Percentiles rank a stretch among this genome's conserved stretches.
phyloP scores from a whole-genome alignment of 2,797 vertebrate species.

The Australoheros facetus region DNA sequence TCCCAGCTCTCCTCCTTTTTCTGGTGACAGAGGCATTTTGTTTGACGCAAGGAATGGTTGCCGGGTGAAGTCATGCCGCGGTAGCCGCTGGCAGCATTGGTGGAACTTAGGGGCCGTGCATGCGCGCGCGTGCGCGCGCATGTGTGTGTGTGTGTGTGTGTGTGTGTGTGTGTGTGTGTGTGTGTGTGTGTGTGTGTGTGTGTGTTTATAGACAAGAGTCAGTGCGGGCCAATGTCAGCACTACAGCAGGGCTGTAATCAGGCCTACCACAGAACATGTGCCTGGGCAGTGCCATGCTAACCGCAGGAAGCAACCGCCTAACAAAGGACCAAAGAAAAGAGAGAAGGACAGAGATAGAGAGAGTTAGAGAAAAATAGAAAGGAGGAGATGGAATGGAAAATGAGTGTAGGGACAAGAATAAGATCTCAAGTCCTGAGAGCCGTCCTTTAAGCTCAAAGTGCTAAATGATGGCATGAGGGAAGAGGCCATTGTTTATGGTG shows the following conservation, averaged over 20 bases:
- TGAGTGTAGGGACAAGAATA: constrained; percentile 28
- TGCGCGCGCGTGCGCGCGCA: constrained; percentile 8
- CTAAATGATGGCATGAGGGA: constrained; percentile 3
- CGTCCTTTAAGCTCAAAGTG: background rate
- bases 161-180: constrained; percentile 19
- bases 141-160: constrained; percentile 10
- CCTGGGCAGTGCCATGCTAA: constrained; percentile 75
- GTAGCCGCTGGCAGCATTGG: constrained; percentile 79
- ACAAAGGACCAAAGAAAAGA: constrained; percentile 70
- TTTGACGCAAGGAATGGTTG: constrained; percentile 81
- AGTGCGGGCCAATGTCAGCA: constrained; percentile 81
- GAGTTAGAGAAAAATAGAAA: constrained; percentile 22
- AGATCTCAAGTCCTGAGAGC: background rate
- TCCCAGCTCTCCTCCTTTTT: constrained; percentile 61
- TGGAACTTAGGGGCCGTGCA: constrained; percentile 73
- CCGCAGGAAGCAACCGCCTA: constrained; percentile 74
- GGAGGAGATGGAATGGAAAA: constrained; percentile 41
- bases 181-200: constrained; percentile 36
- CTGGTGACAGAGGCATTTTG: constrained; percentile 87
- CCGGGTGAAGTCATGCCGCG: constrained; percentile 83
- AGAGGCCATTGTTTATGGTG: background rate
- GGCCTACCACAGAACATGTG: constrained; percentile 79
- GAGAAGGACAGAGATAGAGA: constrained; percentile 26
- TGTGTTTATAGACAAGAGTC: constrained; percentile 78
- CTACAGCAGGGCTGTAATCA: constrained; percentile 83